Percentiles rank a stretch among this genome's conserved stretches.
Conservation (phyloP, 2,797 vertebrate genomes). For the Myoxocephalus aenaeus region DNA sequence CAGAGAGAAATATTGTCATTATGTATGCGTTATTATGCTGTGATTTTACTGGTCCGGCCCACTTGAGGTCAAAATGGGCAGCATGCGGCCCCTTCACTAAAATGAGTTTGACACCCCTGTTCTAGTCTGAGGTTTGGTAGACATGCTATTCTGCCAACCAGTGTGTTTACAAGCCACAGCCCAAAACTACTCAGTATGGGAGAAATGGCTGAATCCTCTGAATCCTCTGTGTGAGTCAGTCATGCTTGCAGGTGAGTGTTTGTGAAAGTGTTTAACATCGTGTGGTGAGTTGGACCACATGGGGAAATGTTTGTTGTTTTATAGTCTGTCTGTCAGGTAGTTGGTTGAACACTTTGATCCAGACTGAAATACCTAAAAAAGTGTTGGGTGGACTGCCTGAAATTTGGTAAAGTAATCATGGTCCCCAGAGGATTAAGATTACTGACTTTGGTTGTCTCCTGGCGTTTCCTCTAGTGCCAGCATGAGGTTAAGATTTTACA, state of each 20-base stretch:
- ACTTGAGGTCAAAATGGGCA: too few species aligned
- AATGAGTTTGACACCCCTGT: too few species aligned
- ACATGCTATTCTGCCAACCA: slow-evolving; percentile 2
- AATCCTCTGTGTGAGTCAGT: slow-evolving; percentile 40
- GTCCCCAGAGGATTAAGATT: background rate
- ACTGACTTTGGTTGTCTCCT: background rate
- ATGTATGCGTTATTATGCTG: too few species aligned
- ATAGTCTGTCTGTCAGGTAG: background rate
- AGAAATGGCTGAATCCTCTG: slow-evolving; percentile 34
- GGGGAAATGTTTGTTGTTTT: background rate
- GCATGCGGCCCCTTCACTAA: too few species aligned
- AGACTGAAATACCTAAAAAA: background rate
- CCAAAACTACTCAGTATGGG: slow-evolving; percentile 16
- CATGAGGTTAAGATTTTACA: background rate
- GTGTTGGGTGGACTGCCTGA: background rate
- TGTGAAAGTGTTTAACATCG: slow-evolving; percentile 26
- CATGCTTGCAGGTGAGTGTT: slow-evolving; percentile 31
- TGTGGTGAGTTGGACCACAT: slow-evolving; percentile 23
- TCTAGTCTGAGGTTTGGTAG: slow-evolving; percentile 15
- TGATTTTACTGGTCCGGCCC: too few species aligned
- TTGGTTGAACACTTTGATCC: background rate
- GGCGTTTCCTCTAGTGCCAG: background rate
- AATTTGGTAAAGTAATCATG: background rate
- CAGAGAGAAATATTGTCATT: too few species aligned
- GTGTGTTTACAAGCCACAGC: slow-evolving; percentile 26